Percentiles rank a stretch among this genome's conserved stretches.
Conservation (phyloP, 2,888 invertebrate genomes). For the Euspilapteryx auroguttella region DNA sequence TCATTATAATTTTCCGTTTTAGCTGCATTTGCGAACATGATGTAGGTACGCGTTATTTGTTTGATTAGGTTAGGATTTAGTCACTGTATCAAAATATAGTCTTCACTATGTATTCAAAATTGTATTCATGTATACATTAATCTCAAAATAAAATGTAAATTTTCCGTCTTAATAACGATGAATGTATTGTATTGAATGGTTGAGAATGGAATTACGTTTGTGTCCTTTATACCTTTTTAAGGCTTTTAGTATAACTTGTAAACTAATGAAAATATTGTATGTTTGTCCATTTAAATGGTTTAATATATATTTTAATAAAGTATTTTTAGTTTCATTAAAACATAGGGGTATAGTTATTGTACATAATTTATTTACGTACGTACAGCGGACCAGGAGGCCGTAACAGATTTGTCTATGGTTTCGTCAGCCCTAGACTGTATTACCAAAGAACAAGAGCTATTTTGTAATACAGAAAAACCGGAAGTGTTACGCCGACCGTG, state of each 20-base stretch:
- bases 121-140: constrained; percentile 12
- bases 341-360: no score
- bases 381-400: no score
- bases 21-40: constrained; percentile 1
- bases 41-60: no score
- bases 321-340: no score
- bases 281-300: constrained; percentile 61
- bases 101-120: not conserved
- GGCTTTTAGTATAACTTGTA: constrained; percentile 48
- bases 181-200: not conserved
- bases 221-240: constrained; percentile 54
- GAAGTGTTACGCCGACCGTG: no score
- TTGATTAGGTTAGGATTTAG: no score
- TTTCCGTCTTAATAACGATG: constrained; percentile 20
- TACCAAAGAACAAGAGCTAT: no score
- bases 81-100: not conserved
- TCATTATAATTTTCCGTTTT: constrained; percentile 12
- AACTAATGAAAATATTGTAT: constrained; percentile 59
- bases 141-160: constrained; percentile 26
- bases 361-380: no score
- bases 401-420: no score
- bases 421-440: no score
- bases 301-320: constrained; percentile 62
- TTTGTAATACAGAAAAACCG: no score
- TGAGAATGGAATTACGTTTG: constrained; percentile 12